Percentiles rank a stretch among this genome's conserved stretches.
Evolutionary conservation across 35 echinoderm and acorn worm species (phyloP).

Genomic region (Strongylocentrotus purpuratus): DNA sequence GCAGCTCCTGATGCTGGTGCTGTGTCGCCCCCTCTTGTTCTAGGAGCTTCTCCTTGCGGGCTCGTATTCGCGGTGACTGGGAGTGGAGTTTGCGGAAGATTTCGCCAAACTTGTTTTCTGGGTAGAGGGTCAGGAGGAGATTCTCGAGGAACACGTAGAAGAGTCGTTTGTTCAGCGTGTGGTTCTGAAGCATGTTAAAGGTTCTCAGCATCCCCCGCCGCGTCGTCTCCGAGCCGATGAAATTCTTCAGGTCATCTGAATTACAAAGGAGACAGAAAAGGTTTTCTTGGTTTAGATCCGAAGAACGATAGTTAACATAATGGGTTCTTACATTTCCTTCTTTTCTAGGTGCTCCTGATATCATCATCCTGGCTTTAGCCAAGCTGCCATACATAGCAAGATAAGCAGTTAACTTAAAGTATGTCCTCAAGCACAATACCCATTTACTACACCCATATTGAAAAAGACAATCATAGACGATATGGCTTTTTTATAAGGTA

Average conservation of each 20-base stretch:
- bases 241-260: slow-evolving; percentile 97
- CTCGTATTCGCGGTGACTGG: slow-evolving; percentile 84
- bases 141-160: slow-evolving; percentile 85
- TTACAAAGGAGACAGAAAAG: background rate
- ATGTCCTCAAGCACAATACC: too few relatives aligned
- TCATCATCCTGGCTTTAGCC: too few relatives aligned
- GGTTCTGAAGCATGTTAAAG: slow-evolving; percentile 95
- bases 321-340: too few relatives aligned
- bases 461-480: too few relatives aligned
- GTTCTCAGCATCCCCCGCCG: slow-evolving; percentile 80
- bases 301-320: too few relatives aligned
- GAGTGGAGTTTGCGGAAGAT: slow-evolving; percentile 87
- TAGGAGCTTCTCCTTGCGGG: slow-evolving; percentile 60
- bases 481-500: too few relatives aligned
- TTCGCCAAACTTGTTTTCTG: slow-evolving; percentile 72
- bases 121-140: slow-evolving; percentile 79
- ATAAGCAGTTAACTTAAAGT: too few relatives aligned
- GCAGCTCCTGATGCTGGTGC: slow-evolving; percentile 33
- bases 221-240: slow-evolving; percentile 93
- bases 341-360: too few relatives aligned
- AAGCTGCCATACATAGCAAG: too few relatives aligned
- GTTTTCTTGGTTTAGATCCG: background rate
- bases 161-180: slow-evolving; percentile 80
- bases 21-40: slow-evolving; percentile 24
- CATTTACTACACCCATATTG: too few relatives aligned